A percentile compares a stretch with the other conserved stretches of the same genome.
phyloP scores from a whole-genome alignment of 2,113 vertebrate species.

The Onychostruthus taczanowskii region DNA sequence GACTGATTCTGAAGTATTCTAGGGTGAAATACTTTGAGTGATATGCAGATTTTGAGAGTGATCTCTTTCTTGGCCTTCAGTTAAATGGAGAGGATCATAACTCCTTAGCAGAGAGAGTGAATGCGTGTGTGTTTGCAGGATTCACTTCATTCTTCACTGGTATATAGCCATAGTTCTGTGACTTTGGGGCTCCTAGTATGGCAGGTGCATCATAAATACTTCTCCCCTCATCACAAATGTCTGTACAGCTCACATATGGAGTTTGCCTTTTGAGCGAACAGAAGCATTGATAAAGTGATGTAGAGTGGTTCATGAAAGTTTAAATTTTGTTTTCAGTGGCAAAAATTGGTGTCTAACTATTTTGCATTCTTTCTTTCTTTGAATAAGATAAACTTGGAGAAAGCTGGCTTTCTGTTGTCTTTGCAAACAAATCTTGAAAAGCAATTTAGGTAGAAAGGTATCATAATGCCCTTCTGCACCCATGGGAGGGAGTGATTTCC shows the following conservation, averaged over 20 bases:
- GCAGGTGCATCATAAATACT: background rate
- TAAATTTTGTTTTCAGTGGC: background rate
- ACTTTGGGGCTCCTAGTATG: background rate
- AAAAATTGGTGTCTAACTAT: background rate
- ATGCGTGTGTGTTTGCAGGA: background rate
- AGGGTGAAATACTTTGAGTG: background rate
- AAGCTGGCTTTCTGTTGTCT: background rate
- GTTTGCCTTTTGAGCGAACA: background rate
- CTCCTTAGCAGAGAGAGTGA: background rate
- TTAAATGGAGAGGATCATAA: background rate
- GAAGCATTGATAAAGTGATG: background rate
- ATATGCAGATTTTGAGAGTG: background rate
- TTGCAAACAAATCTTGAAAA: constrained; percentile 3
- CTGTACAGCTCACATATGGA: background rate
- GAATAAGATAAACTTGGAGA: background rate
- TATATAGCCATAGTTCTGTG: background rate
- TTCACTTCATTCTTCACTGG: background rate
- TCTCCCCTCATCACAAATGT: background rate
- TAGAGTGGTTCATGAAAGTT: background rate
- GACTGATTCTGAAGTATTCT: background rate
- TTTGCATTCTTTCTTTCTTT: background rate
- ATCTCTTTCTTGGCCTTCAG: background rate
- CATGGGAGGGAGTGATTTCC: background rate
- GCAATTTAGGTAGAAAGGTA: background rate
- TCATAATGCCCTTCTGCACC: background rate